A percentile compares a stretch with the other conserved stretches of the same genome.
Conservation (phyloP, 2,797 vertebrate genomes). For the Atherinosoma microstoma region DNA sequence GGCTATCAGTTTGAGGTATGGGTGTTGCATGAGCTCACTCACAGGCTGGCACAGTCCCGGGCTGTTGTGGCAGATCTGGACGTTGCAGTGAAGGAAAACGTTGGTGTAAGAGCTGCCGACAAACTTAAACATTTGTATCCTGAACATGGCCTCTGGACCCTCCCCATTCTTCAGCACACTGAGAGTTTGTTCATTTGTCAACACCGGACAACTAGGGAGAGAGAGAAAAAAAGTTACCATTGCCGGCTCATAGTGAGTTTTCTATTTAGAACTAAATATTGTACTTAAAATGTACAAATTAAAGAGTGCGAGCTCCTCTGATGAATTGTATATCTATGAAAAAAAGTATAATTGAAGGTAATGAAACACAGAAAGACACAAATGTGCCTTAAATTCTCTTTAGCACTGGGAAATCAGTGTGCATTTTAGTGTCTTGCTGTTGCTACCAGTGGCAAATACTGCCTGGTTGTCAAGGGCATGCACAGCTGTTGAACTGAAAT, state of each 20-base stretch:
- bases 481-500: slow-evolving; percentile 77
- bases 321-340: slow-evolving; percentile 9
- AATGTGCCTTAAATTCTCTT: slow-evolving; percentile 25
- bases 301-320: neutral
- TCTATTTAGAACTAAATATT: slow-evolving; percentile 3
- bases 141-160: slow-evolving; percentile 82
- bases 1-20: slow-evolving; percentile 39
- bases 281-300: slow-evolving; percentile 17
- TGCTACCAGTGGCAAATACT: slow-evolving; percentile 70
- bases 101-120: slow-evolving; percentile 81
- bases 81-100: slow-evolving; percentile 83
- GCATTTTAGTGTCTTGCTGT: slow-evolving; percentile 59
- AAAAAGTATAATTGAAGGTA: slow-evolving; percentile 17
- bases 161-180: slow-evolving; percentile 79
- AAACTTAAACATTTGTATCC: slow-evolving; percentile 86
- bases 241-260: slow-evolving; percentile 5
- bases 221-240: slow-evolving; percentile 30
- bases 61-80: slow-evolving; percentile 83
- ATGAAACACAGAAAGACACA: slow-evolving; percentile 12
- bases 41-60: slow-evolving; percentile 77
- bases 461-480: slow-evolving; percentile 75
- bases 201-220: slow-evolving; percentile 75
- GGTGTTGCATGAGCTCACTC: slow-evolving; percentile 56
- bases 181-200: slow-evolving; percentile 77
- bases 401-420: slow-evolving; percentile 46